Evolutionary conservation across 2,888 invertebrate genomes (phyloP), one percentile per base, ranked within the genome.

Genomic region (Cinara cedri): DNA sequence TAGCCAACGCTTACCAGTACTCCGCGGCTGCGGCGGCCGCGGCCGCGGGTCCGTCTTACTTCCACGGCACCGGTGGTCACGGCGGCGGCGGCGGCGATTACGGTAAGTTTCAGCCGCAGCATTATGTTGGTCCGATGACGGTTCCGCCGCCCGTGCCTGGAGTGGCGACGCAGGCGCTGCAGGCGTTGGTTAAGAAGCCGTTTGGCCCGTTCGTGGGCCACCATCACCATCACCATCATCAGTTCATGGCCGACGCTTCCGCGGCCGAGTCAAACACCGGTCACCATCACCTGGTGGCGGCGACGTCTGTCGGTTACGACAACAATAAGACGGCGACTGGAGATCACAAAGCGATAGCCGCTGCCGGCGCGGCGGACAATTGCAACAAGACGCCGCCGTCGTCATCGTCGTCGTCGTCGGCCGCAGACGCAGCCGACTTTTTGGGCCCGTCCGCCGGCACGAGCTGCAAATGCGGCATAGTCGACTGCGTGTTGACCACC

Each of bases 401-500:
- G n/a, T 66, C 76, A 13, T 81, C 72, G 16, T 55, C 81, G 42
- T 57, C 80, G 2, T 78, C 81, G 16, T 80, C 82, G 19, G 72
- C 74, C 24, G 63, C 80, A 42, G 74, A 82, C 81, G 75, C 80
- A 13, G 21, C 49, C 16, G 81, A 66, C 1, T 62, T 81, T 83
- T 82, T 51, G 84, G 83, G 83, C 83, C 34, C 34, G 68, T n/a
- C 60, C 8, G 14, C 81, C 83, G 84, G 46, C 46, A 63, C 86
- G 66, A 84, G 86, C 82, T 86, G 88, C 83, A 85, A 88, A 44
- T 87, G 88, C 83, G 84, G 87, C 80, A 87, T 89, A 85, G 85
- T 90, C 86, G 83, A 89, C 87, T 82, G 88, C 87, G 88, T 84
- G 85, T 87, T 82, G 85, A 86, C 85, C 83, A 87, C 84, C 0